Conservation (phyloP, 2,797 vertebrate genomes). For the Sarcophilus harrisii region DNA sequence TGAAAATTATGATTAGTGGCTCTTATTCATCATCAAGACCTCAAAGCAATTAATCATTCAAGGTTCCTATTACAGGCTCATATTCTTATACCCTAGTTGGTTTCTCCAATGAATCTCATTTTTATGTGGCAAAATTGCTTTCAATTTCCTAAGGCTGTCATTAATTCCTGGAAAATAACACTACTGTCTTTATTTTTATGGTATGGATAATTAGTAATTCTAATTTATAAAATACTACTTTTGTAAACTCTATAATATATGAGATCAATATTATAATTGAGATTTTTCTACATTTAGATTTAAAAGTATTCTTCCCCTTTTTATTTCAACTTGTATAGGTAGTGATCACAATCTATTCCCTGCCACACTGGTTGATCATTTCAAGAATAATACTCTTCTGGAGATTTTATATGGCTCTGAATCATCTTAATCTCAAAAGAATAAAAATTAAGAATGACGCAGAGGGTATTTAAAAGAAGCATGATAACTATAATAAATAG, state of each 20-base stretch:
- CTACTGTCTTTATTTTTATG: background rate
- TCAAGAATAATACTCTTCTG: background rate
- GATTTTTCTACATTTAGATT: background rate
- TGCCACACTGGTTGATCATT: background rate
- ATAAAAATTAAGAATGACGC: background rate
- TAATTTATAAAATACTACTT: slow-evolving; percentile 45
- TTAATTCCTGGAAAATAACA: slow-evolving; percentile 20
- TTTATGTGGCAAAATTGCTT: slow-evolving; percentile 50
- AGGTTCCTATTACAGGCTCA: slow-evolving; percentile 26
- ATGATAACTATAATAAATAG: background rate
- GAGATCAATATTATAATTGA: background rate
- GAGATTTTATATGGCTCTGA: background rate
- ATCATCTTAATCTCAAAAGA: background rate
- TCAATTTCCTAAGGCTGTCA: background rate
- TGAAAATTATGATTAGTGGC: slow-evolving; percentile 6
- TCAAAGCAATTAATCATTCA: slow-evolving; percentile 27
- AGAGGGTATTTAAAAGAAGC: background rate
- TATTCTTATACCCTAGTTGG: slow-evolving; percentile 37
- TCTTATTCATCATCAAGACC: slow-evolving; percentile 11
- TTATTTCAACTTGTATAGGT: background rate
- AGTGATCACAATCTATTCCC: background rate
- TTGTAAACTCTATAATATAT: background rate
- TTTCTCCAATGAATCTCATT: slow-evolving; percentile 41
- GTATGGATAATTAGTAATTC: slow-evolving; percentile 23
- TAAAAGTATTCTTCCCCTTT: background rate